A percentile compares a stretch with the other conserved stretches of the same genome.
Conservation (phyloP, 1,140 invertebrate species). For the Bombus consobrinus region DNA sequence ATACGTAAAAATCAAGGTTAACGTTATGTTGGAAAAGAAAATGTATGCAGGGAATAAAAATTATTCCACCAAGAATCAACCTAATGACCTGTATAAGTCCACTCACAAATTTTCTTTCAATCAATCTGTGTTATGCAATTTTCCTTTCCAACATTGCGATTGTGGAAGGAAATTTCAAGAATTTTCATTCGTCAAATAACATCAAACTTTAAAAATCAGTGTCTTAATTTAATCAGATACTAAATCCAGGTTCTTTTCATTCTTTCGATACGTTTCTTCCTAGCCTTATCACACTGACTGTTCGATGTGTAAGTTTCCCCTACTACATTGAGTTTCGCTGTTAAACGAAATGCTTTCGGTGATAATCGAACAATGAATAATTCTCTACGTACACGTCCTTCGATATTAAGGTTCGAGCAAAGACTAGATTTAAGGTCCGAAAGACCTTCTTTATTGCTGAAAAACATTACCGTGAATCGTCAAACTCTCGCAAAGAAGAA, state of each 20-base stretch:
- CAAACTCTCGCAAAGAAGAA: not conserved
- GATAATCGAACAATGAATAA: not conserved
- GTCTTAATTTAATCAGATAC: too few relatives aligned
- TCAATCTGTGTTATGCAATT: too few relatives aligned
- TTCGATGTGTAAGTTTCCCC: too few relatives aligned
- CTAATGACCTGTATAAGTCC: too few relatives aligned
- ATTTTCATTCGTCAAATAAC: too few relatives aligned
- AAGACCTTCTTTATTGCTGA: not conserved
- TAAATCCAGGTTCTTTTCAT: too few relatives aligned
- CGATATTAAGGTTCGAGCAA: not conserved
- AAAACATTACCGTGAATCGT: not conserved
- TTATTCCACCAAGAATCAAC: not conserved
- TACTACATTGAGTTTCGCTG: too few relatives aligned
- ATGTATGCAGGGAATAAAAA: not conserved
- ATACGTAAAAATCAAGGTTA: not conserved
- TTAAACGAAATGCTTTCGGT: not conserved
- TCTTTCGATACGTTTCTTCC: too few relatives aligned
- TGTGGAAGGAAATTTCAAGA: not conserved
- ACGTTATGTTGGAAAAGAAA: not conserved
- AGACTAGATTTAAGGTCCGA: not conserved
- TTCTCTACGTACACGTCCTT: not conserved
- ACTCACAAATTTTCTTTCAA: too few relatives aligned
- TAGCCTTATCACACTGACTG: too few relatives aligned
- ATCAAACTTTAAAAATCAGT: too few relatives aligned
- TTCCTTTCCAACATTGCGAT: too few relatives aligned